These are phyloP conservation scores for Drosophila sordidula DNA, from an alignment of 2,888 invertebrate genomes.

Conservation along the genomic window DNA sequence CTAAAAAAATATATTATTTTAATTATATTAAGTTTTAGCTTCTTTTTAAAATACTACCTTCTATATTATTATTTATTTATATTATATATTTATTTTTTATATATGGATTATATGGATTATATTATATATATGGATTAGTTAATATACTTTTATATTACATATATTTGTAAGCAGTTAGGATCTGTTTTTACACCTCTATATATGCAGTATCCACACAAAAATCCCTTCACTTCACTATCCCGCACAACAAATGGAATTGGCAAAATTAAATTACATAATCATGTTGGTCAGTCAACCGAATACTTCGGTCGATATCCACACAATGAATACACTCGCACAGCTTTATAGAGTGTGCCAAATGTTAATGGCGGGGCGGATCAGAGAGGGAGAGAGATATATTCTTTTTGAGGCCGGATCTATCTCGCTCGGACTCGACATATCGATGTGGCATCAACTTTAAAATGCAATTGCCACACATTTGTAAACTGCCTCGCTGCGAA, in stretches of 20 bases:
- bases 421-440: constrained; percentile 29
- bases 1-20: no score
- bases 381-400: not conserved
- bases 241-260: not conserved
- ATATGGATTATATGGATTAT: no score
- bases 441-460: constrained; percentile 59
- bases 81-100: no score
- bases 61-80: no score
- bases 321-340: constrained; percentile 7
- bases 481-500: constrained; percentile 47
- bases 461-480: constrained; percentile 69
- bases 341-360: constrained; percentile 36
- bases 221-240: not conserved
- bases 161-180: not conserved
- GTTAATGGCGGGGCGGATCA: constrained; percentile 42
- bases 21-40: no score
- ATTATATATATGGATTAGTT: no score
- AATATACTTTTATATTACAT: not conserved
- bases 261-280: constrained; percentile 49
- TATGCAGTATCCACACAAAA: not conserved
- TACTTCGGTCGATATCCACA: constrained; percentile 36
- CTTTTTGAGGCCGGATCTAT: constrained; percentile 14
- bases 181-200: not conserved
- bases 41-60: no score
- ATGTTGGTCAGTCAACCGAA: constrained; percentile 49